phyloP scores from a whole-genome alignment of 2,888 invertebrate genomes.

The Tuta absoluta region DNA sequence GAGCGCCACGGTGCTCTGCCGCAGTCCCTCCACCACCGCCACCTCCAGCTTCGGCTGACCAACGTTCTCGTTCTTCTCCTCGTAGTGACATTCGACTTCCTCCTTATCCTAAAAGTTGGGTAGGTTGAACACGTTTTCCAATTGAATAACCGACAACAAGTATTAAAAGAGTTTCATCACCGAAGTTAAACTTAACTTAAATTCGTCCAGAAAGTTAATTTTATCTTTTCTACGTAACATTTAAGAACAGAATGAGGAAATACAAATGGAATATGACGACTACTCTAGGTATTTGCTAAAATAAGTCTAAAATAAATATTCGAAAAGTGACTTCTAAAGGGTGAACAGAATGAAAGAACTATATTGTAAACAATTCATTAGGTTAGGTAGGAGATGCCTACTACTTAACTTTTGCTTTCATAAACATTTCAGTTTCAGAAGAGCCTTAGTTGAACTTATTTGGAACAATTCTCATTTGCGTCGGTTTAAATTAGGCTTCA shows the following conservation, averaged over 20 bases:
- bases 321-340: background rate
- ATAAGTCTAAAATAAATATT: background rate
- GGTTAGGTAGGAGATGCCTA: background rate
- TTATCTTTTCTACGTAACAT: background rate
- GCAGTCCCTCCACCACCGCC: constrained; percentile 59
- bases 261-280: background rate
- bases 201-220: background rate
- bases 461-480: background rate
- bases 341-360: constrained; percentile 11
- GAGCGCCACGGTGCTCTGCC: constrained; percentile 55
- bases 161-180: background rate
- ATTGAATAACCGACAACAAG: background rate
- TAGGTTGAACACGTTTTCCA: background rate
- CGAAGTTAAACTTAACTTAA: background rate
- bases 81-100: constrained; percentile 75
- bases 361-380: constrained; percentile 9
- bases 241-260: background rate
- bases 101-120: constrained; percentile 64
- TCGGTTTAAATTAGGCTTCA: background rate
- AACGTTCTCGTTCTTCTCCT: constrained; percentile 75
- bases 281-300: no score
- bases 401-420: background rate
- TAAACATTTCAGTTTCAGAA: background rate
- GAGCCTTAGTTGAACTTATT: background rate
- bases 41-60: constrained; percentile 59